These are phyloP conservation scores for Lampris megalopsis DNA, from an alignment of 2,113 vertebrate species.

Conservation along the genomic window DNA sequence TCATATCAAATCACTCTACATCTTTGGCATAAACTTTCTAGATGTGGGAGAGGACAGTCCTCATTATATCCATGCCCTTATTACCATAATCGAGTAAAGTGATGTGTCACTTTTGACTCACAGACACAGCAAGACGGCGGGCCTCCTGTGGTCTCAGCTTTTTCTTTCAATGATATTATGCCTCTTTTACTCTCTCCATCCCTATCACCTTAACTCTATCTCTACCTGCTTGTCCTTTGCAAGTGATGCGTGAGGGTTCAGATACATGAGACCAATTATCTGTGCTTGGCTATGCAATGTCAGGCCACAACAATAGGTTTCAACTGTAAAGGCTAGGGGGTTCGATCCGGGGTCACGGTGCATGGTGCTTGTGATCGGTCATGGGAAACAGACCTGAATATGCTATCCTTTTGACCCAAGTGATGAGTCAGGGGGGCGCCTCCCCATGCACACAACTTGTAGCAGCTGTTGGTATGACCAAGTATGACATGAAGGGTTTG, in stretches of 20 bases:
- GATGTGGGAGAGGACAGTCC: slow-evolving; percentile 5
- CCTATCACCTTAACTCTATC: slow-evolving; percentile 25
- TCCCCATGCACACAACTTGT: slow-evolving; percentile 30
- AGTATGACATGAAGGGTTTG: slow-evolving; percentile 16
- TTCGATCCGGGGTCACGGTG: slow-evolving; percentile 50
- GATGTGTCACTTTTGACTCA: slow-evolving; percentile 22
- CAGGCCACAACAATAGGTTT: slow-evolving; percentile 55
- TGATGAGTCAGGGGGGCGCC: slow-evolving; percentile 50
- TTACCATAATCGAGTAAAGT: slow-evolving; percentile 23
- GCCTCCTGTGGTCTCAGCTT: slow-evolving; percentile 8
- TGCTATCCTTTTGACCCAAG: slow-evolving; percentile 61
- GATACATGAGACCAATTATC: slow-evolving; percentile 61
- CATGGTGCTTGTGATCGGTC: slow-evolving; percentile 57
- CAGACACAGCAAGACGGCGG: slow-evolving; percentile 6
- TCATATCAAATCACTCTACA: slow-evolving; percentile 14
- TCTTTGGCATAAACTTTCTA: slow-evolving; percentile 17
- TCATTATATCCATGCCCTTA: slow-evolving; percentile 19
- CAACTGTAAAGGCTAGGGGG: slow-evolving; percentile 50
- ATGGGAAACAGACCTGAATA: slow-evolving; percentile 61
- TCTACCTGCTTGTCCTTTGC: slow-evolving; percentile 29
- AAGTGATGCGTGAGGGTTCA: slow-evolving; percentile 62
- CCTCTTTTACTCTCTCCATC: neutral
- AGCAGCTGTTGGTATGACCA: slow-evolving; percentile 24
- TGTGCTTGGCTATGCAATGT: slow-evolving; percentile 62
- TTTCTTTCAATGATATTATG: slow-evolving; percentile 38